Percentiles rank a stretch among this genome's conserved stretches.
Conservation (phyloP, 2,797 vertebrate species). For the Tragelaphus eurycerus region DNA sequence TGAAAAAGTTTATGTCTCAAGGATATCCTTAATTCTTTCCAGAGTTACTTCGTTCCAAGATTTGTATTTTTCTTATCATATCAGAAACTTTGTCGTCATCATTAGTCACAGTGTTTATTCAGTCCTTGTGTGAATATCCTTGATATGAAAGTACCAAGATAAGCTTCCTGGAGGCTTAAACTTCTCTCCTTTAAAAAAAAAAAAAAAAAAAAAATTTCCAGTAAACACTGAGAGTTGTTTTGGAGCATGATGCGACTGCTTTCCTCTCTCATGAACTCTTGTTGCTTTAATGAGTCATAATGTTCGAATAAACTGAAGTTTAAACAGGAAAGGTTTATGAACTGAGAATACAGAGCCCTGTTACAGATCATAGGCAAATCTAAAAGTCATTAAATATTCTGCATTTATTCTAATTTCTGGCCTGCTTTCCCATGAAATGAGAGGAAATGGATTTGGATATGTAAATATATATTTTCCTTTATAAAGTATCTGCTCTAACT, state of each 20-base stretch:
- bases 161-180: conserved; percentile 48
- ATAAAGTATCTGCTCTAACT: neutral
- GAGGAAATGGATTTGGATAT: neutral
- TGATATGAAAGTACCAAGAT: conserved; percentile 18
- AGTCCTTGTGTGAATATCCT: conserved; percentile 23
- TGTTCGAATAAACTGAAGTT: neutral
- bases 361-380: conserved; percentile 13
- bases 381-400: conserved; percentile 8
- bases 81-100: neutral
- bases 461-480: neutral
- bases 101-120: conserved; percentile 45
- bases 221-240: conserved; percentile 49
- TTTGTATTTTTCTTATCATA: conserved; percentile 17
- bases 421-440: conserved; percentile 14
- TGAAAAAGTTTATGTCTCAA: conserved; percentile 33
- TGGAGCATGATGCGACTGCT: neutral
- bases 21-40: conserved; percentile 41
- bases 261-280: conserved; percentile 5
- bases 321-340: conserved; percentile 21
- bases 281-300: conserved; percentile 32
- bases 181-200: conserved; percentile 20
- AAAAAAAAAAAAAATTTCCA: conserved; percentile 3
- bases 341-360: neutral
- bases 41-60: neutral
- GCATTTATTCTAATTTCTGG: neutral